phyloP scores from a whole-genome alignment of 2,888 invertebrate genomes.

The Mesorhabditis sp. region DNA sequence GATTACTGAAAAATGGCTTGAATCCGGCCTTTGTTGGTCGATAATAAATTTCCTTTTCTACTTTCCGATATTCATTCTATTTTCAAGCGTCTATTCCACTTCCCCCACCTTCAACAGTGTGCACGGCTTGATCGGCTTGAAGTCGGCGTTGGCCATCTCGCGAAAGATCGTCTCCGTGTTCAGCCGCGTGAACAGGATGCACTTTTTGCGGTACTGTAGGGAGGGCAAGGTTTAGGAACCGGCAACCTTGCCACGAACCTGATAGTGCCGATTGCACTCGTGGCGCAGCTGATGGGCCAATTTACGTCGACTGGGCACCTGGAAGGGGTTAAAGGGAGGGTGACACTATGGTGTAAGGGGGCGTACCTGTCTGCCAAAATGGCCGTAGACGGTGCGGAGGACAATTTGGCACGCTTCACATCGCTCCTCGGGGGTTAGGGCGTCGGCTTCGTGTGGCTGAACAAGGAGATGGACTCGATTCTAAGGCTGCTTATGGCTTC shows the following conservation, averaged over 20 bases:
- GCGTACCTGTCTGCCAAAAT: constrained; percentile 20
- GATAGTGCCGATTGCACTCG: constrained; percentile 48
- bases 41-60: neutral
- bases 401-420: constrained; percentile 38
- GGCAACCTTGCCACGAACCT: constrained; percentile 18
- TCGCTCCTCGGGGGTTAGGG: constrained; percentile 32
- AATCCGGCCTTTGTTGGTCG: neutral
- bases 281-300: constrained; percentile 41
- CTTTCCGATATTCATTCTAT: neutral
- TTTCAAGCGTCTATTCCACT: neutral
- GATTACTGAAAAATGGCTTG: neutral
- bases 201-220: constrained; percentile 39
- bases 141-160: constrained; percentile 30
- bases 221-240: neutral
- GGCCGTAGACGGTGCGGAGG: constrained; percentile 37
- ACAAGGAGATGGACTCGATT: too few relatives aligned
- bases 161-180: constrained; percentile 22
- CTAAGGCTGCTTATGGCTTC: too few relatives aligned
- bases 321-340: constrained; percentile 13
- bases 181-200: constrained; percentile 21
- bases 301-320: constrained; percentile 28
- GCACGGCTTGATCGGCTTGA: constrained; percentile 34
- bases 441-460: neutral
- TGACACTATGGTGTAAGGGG: neutral
- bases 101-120: constrained; percentile 18